Evolutionary conservation across 2,888 invertebrate species (phyloP).

Genomic region (Oscheius myriophilus): DNA sequence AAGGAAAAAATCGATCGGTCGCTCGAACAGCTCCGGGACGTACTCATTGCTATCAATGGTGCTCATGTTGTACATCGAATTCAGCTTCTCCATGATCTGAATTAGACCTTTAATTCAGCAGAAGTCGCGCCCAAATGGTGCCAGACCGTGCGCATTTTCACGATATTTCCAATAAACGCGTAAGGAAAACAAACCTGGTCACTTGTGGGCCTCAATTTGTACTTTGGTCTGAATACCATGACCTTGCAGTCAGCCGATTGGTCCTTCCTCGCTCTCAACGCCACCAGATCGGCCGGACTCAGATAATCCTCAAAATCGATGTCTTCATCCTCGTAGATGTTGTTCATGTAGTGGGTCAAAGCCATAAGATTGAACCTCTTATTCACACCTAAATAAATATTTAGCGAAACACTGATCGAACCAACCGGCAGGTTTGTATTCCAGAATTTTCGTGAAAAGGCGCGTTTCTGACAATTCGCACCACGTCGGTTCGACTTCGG

Average conservation of each 20-base stretch:
- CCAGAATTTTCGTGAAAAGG: constrained; percentile 27
- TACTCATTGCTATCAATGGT: constrained; percentile 31
- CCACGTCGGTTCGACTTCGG: constrained; percentile 25
- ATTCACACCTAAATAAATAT: constrained; percentile 26
- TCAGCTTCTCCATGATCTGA: constrained; percentile 32
- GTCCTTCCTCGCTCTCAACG: constrained; percentile 21
- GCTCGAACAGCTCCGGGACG: constrained; percentile 29
- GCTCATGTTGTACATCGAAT: constrained; percentile 25
- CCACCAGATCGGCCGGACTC: constrained; percentile 12
- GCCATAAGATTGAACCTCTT: constrained; percentile 28
- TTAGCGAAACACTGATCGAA: neutral
- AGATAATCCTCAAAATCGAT: constrained; percentile 32
- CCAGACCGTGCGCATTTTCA: neutral
- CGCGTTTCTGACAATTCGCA: constrained; percentile 30
- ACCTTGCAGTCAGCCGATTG: constrained; percentile 5
- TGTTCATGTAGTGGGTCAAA: constrained; percentile 32
- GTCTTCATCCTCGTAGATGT: constrained; percentile 37
- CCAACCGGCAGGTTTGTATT: constrained; percentile 36
- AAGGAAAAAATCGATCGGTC: constrained; percentile 18
- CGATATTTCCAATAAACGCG: neutral
- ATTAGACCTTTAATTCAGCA: neutral
- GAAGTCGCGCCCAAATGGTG: neutral
- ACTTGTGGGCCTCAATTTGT: constrained; percentile 33
- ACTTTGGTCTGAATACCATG: constrained; percentile 31
- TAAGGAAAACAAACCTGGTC: constrained; percentile 18